Base-by-base conservation (phyloP, 2,888 invertebrate species). In the Acronicta leporina region DNA sequence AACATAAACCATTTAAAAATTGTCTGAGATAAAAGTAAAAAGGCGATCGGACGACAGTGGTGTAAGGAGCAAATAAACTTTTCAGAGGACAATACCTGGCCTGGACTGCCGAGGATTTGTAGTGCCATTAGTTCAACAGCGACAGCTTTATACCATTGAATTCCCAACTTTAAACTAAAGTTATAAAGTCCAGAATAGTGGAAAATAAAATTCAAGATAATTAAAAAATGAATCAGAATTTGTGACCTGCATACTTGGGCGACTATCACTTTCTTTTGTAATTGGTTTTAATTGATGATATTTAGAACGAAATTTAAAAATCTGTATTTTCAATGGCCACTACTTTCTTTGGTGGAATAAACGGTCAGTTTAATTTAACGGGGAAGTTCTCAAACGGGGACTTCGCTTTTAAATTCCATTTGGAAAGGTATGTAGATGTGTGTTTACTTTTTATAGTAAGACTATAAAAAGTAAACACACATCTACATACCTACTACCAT, bases 1-100 rank as follows among this genome's bases (percentile, higher is more conserved):
- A 93, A 91, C 90, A 89, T 92, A 90, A 88, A 90, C 92, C 92
- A 91, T 93, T 94, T 94, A 91, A 94, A 94, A 94, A 94, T 92
- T 92, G 93, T 89, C 87, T 88, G 87, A 85, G 89, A 86, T 89
- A 91, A 93, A 92, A 92, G 88, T 88, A 91, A 92, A 91, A 93
- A 88, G 87, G 85, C 84, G 75, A 79, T 79, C 81, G 84, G 81
- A 82, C 86, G 89, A 90, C 90, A 88, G 87, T 86, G 85, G 86
- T 86, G 86, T 83, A 84, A 87, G 82, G 86, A 90, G 88, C 87
- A 92, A 92, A 92, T 92, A 93, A 93, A 92, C 84, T 72, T 79
- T 76, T 77, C 80, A 76, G 81, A 77, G 87, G 89, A 92, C 92
- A 93, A 94, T 93, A 93, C 93, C 90, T 87, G 92, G 81, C 81